These are phyloP conservation scores for Chloroceryle aenea DNA, from an alignment of 2,113 vertebrate species.

Conservation along the genomic window DNA sequence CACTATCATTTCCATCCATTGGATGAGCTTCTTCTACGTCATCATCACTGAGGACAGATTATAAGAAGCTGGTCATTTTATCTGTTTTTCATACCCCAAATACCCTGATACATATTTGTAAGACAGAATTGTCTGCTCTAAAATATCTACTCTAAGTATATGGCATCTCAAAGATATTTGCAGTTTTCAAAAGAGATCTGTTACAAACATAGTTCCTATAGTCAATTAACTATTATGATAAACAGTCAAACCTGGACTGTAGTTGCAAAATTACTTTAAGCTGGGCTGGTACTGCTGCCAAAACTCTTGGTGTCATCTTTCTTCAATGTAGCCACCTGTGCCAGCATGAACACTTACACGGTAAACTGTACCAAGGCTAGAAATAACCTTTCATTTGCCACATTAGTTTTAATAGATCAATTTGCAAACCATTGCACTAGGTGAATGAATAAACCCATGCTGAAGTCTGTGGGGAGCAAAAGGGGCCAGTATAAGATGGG, in stretches of 20 bases:
- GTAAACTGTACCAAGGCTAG: background rate
- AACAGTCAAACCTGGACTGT: background rate
- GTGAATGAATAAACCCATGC: background rate
- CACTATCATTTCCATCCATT: conserved; percentile 92
- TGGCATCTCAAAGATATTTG: background rate
- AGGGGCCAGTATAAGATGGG: background rate
- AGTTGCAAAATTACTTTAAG: background rate
- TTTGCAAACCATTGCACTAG: background rate
- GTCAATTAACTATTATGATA: background rate
- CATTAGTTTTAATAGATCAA: background rate
- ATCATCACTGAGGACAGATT: conserved; percentile 85
- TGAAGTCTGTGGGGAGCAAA: background rate
- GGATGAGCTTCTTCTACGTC: conserved; percentile 93
- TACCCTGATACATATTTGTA: too few species aligned
- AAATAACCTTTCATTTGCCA: background rate
- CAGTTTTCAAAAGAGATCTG: background rate
- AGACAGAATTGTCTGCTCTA: background rate
- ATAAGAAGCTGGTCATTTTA: conserved; percentile 4
- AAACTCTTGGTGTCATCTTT: background rate
- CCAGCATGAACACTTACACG: background rate
- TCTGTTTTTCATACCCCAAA: background rate
- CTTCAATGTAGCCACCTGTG: background rate
- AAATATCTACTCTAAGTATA: background rate
- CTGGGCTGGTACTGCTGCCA: background rate
- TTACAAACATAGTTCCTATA: background rate